Evolutionary conservation across 2,797 vertebrate species (phyloP).

Genomic region (Callimico goeldii): DNA sequence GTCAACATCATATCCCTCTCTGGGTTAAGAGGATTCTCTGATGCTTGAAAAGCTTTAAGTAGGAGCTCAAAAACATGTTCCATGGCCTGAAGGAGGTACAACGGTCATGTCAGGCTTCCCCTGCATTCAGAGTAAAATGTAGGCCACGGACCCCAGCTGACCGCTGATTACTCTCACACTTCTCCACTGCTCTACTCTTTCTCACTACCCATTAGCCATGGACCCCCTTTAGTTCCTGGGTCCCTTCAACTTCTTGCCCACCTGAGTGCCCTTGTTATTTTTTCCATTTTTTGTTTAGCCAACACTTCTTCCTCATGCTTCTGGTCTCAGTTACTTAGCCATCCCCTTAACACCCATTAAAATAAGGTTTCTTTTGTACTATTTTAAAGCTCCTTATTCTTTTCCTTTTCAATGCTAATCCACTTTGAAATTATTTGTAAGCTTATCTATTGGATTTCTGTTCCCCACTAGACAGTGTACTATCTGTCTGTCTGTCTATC

Average conservation of each 20-base stretch:
- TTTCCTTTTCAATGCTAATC: not conserved
- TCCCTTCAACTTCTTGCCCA: not conserved
- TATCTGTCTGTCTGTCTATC: too few species aligned
- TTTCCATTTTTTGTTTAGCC: not conserved
- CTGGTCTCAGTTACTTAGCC: not conserved
- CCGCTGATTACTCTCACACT: not conserved
- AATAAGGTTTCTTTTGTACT: not conserved
- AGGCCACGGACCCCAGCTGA: not conserved
- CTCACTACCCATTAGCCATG: not conserved
- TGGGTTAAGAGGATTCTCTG: not conserved
- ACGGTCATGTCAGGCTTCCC: not conserved
- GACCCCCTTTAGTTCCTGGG: not conserved
- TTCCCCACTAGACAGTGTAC: not conserved
- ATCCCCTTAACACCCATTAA: not conserved
- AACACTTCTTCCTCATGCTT: not conserved
- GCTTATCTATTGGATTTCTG: not conserved
- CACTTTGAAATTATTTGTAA: not conserved
- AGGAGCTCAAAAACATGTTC: not conserved
- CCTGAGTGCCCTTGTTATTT: not conserved
- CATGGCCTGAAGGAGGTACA: not conserved
- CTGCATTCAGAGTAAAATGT: not conserved
- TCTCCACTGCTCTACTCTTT: not conserved
- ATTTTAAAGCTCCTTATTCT: not conserved
- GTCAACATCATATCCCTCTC: not conserved
- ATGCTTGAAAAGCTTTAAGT: not conserved